Conservation (phyloP, 1,140 invertebrate species). For the Drosophila kepulauana region DNA sequence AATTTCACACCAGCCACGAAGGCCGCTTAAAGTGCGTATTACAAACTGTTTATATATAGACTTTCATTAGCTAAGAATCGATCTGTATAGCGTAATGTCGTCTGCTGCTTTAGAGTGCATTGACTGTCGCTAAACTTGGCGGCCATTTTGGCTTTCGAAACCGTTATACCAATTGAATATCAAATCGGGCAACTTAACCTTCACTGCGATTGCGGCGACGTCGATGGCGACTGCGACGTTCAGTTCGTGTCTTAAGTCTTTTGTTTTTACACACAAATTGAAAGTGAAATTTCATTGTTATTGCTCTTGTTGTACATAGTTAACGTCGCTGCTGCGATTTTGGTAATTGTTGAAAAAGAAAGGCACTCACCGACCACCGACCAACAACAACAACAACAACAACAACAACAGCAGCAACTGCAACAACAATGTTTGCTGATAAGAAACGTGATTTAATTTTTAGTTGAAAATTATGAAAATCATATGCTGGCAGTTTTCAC, state of each 20-base stretch:
- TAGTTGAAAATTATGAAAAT: constrained; percentile 77
- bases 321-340: constrained; percentile 59
- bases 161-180: constrained; percentile 76
- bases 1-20: constrained; percentile 56
- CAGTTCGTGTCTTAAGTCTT: constrained; percentile 78
- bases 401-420: constrained; percentile 12
- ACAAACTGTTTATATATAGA: neutral
- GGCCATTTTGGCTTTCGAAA: constrained; percentile 72
- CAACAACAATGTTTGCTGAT: constrained; percentile 48
- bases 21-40: constrained; percentile 46
- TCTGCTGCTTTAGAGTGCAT: constrained; percentile 45
- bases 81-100: constrained; percentile 37
- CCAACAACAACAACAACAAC: constrained; percentile 10
- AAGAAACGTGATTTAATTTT: constrained; percentile 82
- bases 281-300: constrained; percentile 79
- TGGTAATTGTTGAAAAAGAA: constrained; percentile 80
- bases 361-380: constrained; percentile 62
- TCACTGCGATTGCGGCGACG: constrained; percentile 47
- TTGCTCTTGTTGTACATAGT: constrained; percentile 33
- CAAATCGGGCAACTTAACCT: constrained; percentile 74
- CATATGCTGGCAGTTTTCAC: constrained; percentile 64
- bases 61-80: constrained; percentile 23
- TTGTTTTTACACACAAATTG: constrained; percentile 69
- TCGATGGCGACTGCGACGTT: neutral
- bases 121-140: constrained; percentile 48